Evolutionary conservation across 37 sponge, comb jelly and placozoan species (phyloP), one percentile per base, ranked within the genome.

Genomic region (Axinella damicornis): DNA sequence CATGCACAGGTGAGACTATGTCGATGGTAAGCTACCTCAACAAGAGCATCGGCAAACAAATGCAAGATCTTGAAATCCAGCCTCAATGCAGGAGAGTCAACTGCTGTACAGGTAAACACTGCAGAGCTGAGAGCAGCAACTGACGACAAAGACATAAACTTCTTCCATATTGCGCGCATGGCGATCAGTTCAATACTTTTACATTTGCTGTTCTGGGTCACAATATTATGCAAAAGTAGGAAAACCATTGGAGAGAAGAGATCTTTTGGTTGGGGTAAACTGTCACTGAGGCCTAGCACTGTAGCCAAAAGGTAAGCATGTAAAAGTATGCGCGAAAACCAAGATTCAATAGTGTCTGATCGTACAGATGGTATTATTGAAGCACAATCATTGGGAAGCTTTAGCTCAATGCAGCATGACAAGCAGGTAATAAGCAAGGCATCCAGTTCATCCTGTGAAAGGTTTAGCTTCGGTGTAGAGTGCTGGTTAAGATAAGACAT

Each of bases 301-400:
- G 59, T 33, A 20, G 78, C 78, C 24, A 77, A n/a, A 11, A 32
- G 0, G 60, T 77, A 77, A 25, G 27, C 21, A 34, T 35, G 57
- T 17, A 57, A 22, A 1, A 77, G 6, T 11, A 77, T 31, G 5
- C 25, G 61, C 2, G 78, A 1, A 57, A 77, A 77, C 22, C 78
- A 57, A 46, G n/a, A n/a, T 21, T 24, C n/a, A 24, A 53, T 40
- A 40, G 74, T 53, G 53, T 41, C 40, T 20, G 74, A 21, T 30
- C 53, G n/a, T 53, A 73, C 28, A 28, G 25, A 27, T 20, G 74
- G 74, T 11, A 41, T 30, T 11, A 30, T 21, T 4, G 21, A 32
- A 17, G 35, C 30, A 33, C 31, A n/a, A 21, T 33, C 30, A 21
- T 27, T 30, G 1, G 35, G 30, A 0, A 77, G 18, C 0, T 35